Evolutionary conservation across 2,113 vertebrate species (phyloP).

Genomic region (Carassius auratus): DNA sequence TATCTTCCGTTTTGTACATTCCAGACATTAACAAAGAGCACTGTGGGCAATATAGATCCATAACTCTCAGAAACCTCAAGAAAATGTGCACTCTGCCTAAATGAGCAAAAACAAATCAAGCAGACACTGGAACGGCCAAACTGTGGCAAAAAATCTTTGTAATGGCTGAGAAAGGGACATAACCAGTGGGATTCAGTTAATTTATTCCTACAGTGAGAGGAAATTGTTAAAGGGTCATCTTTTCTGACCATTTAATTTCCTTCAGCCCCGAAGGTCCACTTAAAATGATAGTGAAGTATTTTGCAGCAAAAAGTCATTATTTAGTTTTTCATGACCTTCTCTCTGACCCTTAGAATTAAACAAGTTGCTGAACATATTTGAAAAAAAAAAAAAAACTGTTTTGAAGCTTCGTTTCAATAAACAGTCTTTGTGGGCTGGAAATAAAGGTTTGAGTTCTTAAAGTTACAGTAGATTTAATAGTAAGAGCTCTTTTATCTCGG

Average conservation of each 20-base stretch:
- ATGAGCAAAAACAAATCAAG: neutral
- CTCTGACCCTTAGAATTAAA: neutral
- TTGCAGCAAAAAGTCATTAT: neutral
- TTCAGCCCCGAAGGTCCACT: neutral
- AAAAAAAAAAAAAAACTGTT: neutral
- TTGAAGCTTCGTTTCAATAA: neutral
- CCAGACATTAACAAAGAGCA: neutral
- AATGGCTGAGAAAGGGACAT: neutral
- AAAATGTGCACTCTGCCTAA: neutral
- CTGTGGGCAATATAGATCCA: neutral
- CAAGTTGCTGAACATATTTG: neutral
- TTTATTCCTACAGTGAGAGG: neutral
- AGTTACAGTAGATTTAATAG: too few relatives aligned
- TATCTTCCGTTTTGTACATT: neutral
- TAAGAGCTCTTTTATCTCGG: too few relatives aligned
- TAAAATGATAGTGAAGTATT: conserved; percentile 6
- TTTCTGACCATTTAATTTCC: neutral
- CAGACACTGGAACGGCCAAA: neutral
- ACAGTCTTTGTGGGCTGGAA: neutral
- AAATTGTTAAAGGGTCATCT: conserved; percentile 4
- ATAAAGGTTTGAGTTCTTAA: too few relatives aligned
- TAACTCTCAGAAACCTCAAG: neutral
- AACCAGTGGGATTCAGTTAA: neutral
- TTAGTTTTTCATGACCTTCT: neutral
- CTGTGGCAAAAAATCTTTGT: neutral